Percentiles rank a stretch among this genome's conserved stretches.
Evolutionary conservation across 2,113 vertebrate genomes (phyloP).

Genomic region (Nyctibius bracteatus): DNA sequence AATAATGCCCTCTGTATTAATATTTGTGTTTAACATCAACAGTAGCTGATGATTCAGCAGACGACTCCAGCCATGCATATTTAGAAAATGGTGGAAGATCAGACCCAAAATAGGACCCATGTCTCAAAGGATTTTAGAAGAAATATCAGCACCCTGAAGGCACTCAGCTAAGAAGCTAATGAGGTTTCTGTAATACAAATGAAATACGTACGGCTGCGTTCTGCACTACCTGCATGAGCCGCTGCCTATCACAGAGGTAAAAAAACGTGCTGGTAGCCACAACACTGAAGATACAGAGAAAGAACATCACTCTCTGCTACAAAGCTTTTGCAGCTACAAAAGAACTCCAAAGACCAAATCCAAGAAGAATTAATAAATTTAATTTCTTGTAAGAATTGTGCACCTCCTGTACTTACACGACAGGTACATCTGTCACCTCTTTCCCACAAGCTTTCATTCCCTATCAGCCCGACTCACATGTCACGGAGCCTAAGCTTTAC

Average conservation of each 20-base stretch:
- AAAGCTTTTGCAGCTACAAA: not conserved
- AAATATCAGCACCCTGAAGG: not conserved
- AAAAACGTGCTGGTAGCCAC: not conserved
- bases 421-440: not conserved
- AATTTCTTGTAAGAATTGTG: not conserved
- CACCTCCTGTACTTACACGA: not conserved
- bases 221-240: not conserved
- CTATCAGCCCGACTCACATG: rapidly evolving
- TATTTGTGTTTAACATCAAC: not conserved
- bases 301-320: not conserved
- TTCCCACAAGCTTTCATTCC: not conserved
- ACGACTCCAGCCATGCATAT: not conserved
- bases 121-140: not conserved
- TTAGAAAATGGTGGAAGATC: not conserved
- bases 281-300: not conserved
- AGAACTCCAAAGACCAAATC: not conserved
- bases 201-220: not conserved
- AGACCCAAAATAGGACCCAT: not conserved
- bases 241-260: not conserved
- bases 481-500: rapidly evolving
- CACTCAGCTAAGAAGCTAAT: not conserved
- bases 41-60: not conserved
- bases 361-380: not conserved
- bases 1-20: not conserved
- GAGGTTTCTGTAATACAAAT: not conserved